A percentile compares a stretch with the other conserved stretches of the same genome.
phyloP scores from a whole-genome alignment of 2,797 vertebrate species.

The Tapera naevia region DNA sequence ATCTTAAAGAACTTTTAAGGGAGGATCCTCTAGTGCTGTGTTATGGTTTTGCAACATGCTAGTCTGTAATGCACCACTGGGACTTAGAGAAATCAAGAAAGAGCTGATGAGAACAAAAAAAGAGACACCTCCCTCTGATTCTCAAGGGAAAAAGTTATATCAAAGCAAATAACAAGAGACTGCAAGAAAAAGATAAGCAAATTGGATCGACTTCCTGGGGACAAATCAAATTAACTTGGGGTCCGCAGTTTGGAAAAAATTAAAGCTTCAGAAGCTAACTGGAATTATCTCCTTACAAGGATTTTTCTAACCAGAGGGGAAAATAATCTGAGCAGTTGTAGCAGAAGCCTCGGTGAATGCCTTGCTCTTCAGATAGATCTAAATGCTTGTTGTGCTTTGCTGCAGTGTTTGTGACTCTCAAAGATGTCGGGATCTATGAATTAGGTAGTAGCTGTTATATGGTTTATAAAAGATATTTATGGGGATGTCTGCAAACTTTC shows the following conservation, averaged over 20 bases:
- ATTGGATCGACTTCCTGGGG: background rate
- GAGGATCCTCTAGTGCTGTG: background rate
- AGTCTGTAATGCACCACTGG: background rate
- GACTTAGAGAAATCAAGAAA: background rate
- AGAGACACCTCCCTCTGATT: background rate
- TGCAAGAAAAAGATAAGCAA: background rate
- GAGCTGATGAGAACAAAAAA: background rate
- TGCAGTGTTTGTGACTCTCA: background rate
- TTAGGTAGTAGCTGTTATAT: background rate
- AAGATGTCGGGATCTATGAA: background rate
- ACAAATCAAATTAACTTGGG: background rate
- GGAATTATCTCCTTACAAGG: background rate
- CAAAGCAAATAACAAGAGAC: background rate
- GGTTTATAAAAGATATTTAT: background rate
- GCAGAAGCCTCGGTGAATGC: background rate
- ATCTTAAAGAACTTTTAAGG: background rate
- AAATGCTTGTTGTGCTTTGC: background rate
- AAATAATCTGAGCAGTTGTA: background rate
- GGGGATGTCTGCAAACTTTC: background rate
- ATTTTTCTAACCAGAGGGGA: background rate
- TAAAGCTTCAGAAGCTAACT: background rate
- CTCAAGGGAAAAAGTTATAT: background rate
- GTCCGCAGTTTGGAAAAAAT: background rate
- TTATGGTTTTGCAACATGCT: background rate
- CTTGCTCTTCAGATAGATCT: background rate